Evolutionary conservation across 2,113 vertebrate species (phyloP).

Genomic region (Megatriorchis doriae): DNA sequence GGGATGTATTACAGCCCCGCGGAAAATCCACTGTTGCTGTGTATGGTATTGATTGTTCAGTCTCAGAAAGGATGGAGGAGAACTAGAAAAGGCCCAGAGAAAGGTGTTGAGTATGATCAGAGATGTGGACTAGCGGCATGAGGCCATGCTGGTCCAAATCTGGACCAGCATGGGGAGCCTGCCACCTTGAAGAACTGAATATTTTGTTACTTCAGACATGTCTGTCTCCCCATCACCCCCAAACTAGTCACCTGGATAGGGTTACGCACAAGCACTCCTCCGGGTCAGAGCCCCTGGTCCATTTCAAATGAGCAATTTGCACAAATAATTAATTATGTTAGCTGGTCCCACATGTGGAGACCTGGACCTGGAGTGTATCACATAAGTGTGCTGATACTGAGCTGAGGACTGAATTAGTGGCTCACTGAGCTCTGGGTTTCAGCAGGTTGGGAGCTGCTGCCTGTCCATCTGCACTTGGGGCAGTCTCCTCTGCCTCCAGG

Average conservation of each 20-base stretch:
- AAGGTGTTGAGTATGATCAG: not conserved
- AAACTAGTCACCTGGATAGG: not conserved
- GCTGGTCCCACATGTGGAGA: not conserved
- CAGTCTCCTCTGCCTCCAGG: not conserved
- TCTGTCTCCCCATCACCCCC: not conserved
- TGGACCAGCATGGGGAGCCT: not conserved
- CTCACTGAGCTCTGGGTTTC: not conserved
- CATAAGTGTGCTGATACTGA: not conserved
- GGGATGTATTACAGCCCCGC: not conserved
- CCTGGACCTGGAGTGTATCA: too few relatives aligned
- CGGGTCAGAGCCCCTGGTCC: not conserved
- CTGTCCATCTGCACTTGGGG: not conserved
- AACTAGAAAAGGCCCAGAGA: not conserved
- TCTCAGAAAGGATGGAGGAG: not conserved
- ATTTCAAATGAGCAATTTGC: not conserved
- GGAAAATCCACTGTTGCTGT: not conserved
- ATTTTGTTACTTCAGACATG: not conserved
- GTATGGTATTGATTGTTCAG: not conserved
- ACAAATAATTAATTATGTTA: not conserved
- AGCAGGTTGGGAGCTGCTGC: not conserved
- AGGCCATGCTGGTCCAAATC: not conserved
- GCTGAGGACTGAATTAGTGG: not conserved
- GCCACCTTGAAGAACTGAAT: not conserved
- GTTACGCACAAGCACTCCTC: not conserved
- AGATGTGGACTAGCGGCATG: not conserved